Evolutionary conservation across 1,140 invertebrate species (phyloP), one percentile per base, ranked within the genome.

Genomic region (Lordiphosa stackelbergi): DNA sequence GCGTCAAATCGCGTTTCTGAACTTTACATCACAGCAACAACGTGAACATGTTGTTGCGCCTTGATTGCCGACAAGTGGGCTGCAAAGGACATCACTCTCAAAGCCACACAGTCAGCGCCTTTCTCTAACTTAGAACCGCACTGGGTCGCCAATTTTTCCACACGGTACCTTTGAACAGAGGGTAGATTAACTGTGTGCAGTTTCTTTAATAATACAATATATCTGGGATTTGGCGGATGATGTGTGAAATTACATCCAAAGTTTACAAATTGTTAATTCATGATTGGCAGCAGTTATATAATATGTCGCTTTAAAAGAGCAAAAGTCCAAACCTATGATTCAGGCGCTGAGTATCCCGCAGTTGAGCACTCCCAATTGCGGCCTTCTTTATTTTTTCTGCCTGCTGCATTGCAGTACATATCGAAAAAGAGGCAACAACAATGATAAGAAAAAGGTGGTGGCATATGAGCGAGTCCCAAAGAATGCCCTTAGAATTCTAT

Each of bases 1-100:
- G 73, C 73, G 81, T 61, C 74, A 71, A 83, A 84, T 83, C 77
- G 77, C 73, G 78, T 70, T 83, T 78, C 70, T 70, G 66, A 47
- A 52, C 35, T 73, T 75, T 69, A 56, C 72, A 71, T 78, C 65
- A 51, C 69, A 52, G 42, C 42, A 49, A 56, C 66, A 71, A 54
- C 52, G 48, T 57, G 45, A 53, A 28, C 65, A 46, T 42, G 53
- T 38, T 41, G 64, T 61, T 54, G 68, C 37, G 35, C 56, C 60
- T 57, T 65, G 35, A 46, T 64, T 53, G 42, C 48, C 71, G 63
- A 61, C 68, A 74, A 81, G 77, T 75, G 68, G 65, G 47, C 57
- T 51, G 61, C 64, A 73, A 71, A 77, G 77, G 71, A 75, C 68
- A 72, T 66, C 59, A 37, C 73, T 73, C 77, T 78, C 46, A 52